Base-by-base conservation (phyloP, 53 echinoderm and acorn worm species). In the Stichopus horrens region DNA sequence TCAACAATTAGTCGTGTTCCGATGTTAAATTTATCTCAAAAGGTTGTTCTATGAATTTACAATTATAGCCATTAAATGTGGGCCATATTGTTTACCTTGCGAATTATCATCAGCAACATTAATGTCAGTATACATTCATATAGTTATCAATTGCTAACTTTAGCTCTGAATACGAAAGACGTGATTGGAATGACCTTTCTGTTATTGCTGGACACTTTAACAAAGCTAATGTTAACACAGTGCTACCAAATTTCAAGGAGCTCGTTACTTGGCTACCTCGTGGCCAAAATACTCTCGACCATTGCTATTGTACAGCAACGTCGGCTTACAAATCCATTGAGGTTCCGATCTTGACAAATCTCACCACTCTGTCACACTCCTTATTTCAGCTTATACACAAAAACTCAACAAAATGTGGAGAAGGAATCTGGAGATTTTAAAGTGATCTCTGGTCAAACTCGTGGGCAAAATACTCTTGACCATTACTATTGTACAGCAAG, bases 21-120 rank as follows among this genome's bases (percentile, higher is more conserved):
- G 75, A 87, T 73, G 66, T 57, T 51, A 91, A 71, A 80, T 37
- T 80, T n/a, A n/a, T 91, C 4, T 79, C 87, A 11, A 76, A 73
- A 7, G 55, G 63, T n/a, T 91, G 91, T 68, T 68, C 91, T 7
- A 21, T 21, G 4, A 82, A 91, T 21, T 21, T 88, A 37, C 88
- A 88, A 80, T 52, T 55, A 23, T 91, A 76, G 79, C 74, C 54
- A 88, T 91, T 53, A 58, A 88, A 20, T 91, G 88, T 80, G 76
- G 88, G 73, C 91, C 91, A 73, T 88, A 73, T 65, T 88, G 71
- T 81, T 74, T 91, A 60, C 91, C 79, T 21, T 53, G 87, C 23
- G 92, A 92, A 83, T 83, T 83, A 5, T 78, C 83, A 58, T 83
- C 83, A 23, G 59, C 21, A 8, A 83, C 58, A 57, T 5, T 83